phyloP scores from a whole-genome alignment of 1,140 invertebrate species.

The Rhopalosiphum maidis region DNA sequence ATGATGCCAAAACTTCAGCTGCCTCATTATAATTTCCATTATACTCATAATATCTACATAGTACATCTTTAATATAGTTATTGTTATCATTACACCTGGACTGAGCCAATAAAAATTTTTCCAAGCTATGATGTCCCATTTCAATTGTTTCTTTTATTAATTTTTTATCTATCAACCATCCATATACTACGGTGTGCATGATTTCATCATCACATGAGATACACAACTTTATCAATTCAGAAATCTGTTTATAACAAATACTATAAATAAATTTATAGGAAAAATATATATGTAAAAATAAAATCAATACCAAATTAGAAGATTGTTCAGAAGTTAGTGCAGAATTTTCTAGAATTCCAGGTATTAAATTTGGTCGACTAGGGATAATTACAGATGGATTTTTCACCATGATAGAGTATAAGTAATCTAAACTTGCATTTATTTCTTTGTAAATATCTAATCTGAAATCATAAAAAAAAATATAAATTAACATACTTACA shows the following conservation, averaged over 20 bases:
- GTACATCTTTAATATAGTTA: conserved; percentile 77
- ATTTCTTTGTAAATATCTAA: conserved; percentile 90
- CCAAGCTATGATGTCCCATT: conserved; percentile 78
- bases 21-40: conserved; percentile 90
- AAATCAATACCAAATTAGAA: conserved; percentile 47
- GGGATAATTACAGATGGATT: conserved; percentile 40
- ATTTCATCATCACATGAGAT: conserved; percentile 74
- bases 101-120: conserved; percentile 60
- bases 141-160: conserved; percentile 79
- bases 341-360: conserved; percentile 35
- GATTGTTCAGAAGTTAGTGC: conserved; percentile 28
- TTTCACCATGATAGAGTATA: conserved; percentile 66
- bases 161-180: conserved; percentile 88
- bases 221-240: conserved; percentile 59
- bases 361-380: conserved; percentile 38
- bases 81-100: conserved; percentile 58
- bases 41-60: conserved; percentile 97
- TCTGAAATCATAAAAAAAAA: conserved; percentile 65
- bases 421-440: conserved; percentile 77
- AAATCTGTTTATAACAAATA: conserved; percentile 40
- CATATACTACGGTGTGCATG: conserved; percentile 88
- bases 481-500: not conserved
- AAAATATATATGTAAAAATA: not conserved
- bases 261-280: not conserved
- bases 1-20: conserved; percentile 85